phyloP scores from a whole-genome alignment of 2,797 vertebrate species.

The Enteromius radiatus region DNA sequence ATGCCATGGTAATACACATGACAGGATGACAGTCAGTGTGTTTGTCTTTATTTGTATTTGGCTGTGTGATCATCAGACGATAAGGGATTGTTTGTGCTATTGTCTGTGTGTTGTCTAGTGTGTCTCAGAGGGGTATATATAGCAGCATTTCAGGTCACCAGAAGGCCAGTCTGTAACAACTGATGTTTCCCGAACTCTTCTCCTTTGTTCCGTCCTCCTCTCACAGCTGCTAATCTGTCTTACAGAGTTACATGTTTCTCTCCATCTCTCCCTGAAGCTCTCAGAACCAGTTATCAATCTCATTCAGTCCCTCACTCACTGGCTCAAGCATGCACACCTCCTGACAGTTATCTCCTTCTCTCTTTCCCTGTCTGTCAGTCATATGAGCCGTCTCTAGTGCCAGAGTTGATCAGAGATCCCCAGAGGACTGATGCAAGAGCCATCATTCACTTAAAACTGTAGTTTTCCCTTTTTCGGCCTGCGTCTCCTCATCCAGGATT shows the following conservation, averaged over 20 bases:
- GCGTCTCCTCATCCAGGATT: conserved; percentile 52
- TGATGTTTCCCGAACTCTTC: conserved; percentile 25
- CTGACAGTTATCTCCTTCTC: conserved; percentile 26
- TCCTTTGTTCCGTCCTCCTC: conserved; percentile 44
- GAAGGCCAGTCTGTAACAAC: conserved; percentile 48
- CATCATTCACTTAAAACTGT: conserved; percentile 45
- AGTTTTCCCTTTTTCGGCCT: conserved; percentile 38
- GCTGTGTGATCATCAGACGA: conserved; percentile 38
- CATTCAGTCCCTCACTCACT: neutral
- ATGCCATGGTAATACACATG: neutral
- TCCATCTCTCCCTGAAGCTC: conserved; percentile 22
- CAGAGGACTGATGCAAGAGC: conserved; percentile 33
- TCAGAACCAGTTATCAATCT: conserved; percentile 28
- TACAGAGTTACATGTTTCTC: conserved; percentile 35
- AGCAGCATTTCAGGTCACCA: conserved; percentile 40
- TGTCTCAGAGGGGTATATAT: conserved; percentile 37
- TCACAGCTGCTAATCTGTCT: conserved; percentile 41
- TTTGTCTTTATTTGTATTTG: conserved; percentile 23
- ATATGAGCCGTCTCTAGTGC: conserved; percentile 24
- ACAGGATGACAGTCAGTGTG: neutral
- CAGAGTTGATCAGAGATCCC: conserved; percentile 45
- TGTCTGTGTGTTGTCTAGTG: conserved; percentile 15
- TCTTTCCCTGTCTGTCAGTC: conserved; percentile 44
- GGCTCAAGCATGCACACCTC: neutral
- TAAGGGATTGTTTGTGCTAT: conserved; percentile 20